phyloP scores from a whole-genome alignment of 2,113 vertebrate species.

The Alexandromys fortis region DNA sequence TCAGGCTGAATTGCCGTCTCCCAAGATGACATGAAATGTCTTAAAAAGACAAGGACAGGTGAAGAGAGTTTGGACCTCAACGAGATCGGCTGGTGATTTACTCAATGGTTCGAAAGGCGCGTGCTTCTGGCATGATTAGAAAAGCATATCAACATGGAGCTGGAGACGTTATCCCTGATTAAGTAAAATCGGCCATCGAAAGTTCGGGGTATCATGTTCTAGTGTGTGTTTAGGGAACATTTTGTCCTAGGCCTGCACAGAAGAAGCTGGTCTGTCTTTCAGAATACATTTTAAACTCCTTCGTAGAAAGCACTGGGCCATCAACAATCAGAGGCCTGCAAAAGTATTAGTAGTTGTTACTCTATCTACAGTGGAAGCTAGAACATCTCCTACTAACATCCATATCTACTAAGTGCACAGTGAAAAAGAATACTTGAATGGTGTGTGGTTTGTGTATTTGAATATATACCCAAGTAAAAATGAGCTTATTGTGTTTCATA shows the following conservation, averaged over 20 bases:
- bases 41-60: slow-evolving; percentile 15
- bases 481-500: neutral
- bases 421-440: neutral
- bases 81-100: slow-evolving; percentile 64
- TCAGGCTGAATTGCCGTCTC: slow-evolving; percentile 43
- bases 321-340: neutral
- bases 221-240: slow-evolving; percentile 72
- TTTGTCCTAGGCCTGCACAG: slow-evolving; percentile 63
- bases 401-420: slow-evolving; percentile 13
- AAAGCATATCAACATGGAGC: slow-evolving; percentile 50
- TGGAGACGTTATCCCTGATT: slow-evolving; percentile 58
- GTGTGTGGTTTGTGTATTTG: neutral
- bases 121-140: slow-evolving; percentile 51
- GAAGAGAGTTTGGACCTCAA: neutral
- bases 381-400: neutral
- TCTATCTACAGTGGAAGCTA: neutral
- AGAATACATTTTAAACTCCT: slow-evolving; percentile 24
- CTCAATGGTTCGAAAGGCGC: slow-evolving; percentile 53
- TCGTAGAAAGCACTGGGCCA: slow-evolving; percentile 3
- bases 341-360: neutral
- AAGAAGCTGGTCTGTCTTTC: slow-evolving; percentile 13
- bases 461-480: neutral
- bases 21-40: slow-evolving; percentile 12
- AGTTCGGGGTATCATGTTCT: slow-evolving; percentile 64
- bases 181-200: slow-evolving; percentile 52